These are phyloP conservation scores for Odontesthes bonariensis DNA, from an alignment of 2,113 vertebrate species.

Conservation along the genomic window DNA sequence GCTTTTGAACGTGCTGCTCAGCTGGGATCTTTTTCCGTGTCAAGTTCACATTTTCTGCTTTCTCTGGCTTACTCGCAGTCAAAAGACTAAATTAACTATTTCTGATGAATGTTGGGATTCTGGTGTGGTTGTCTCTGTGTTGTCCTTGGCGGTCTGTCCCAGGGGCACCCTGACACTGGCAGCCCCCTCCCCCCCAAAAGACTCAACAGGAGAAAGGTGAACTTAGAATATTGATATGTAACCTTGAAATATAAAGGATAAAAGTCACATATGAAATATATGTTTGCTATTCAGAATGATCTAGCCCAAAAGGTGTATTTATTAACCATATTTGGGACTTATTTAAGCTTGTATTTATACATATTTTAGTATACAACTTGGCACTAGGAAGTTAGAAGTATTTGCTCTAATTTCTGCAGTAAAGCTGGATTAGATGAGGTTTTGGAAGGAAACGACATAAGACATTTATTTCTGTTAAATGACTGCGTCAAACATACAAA, in stretches of 20 bases:
- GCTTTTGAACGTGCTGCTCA: conserved; percentile 3
- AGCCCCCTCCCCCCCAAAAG: neutral
- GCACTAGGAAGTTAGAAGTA: too few relatives aligned
- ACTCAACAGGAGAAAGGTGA: too few relatives aligned
- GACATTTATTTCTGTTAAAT: too few relatives aligned
- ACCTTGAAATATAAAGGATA: too few relatives aligned
- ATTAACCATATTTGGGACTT: neutral
- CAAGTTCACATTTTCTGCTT: neutral
- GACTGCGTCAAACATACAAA: too few relatives aligned
- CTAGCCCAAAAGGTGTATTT: neutral
- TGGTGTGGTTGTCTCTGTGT: neutral
- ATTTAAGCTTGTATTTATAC: neutral
- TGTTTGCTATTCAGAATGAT: neutral
- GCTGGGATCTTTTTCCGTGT: neutral
- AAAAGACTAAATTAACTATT: neutral
- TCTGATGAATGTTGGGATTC: too few relatives aligned
- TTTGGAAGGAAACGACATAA: too few relatives aligned
- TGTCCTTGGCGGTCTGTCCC: neutral
- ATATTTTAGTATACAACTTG: too few relatives aligned
- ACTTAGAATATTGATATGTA: too few relatives aligned
- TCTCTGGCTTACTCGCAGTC: neutral
- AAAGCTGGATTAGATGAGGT: too few relatives aligned
- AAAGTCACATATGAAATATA: neutral
- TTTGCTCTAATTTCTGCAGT: too few relatives aligned
- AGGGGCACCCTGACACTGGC: neutral